A percentile compares a stretch with the other conserved stretches of the same genome.
These are phyloP conservation scores for Furcifer pardalis DNA, from an alignment of 2,797 vertebrate genomes.

Conservation along the genomic window DNA sequence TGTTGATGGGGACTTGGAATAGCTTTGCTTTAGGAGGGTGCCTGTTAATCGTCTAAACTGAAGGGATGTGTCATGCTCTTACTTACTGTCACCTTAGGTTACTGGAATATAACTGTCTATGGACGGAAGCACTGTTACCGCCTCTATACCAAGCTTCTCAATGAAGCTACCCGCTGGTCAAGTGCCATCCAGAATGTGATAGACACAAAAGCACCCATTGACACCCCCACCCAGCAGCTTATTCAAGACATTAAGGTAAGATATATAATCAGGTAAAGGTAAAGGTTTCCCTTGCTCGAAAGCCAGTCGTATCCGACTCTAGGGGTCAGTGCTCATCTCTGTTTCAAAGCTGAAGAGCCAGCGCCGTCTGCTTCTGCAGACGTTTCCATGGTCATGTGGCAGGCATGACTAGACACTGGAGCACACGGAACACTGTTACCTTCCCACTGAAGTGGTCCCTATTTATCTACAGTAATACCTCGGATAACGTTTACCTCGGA, in stretches of 20 bases:
- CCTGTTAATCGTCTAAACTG: background rate
- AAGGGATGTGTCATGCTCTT: background rate
- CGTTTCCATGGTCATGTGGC: too few species aligned
- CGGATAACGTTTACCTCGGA: too few species aligned
- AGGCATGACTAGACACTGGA: too few species aligned
- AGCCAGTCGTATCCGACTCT: too few species aligned
- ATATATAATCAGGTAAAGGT: background rate
- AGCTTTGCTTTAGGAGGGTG: background rate
- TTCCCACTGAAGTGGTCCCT: too few species aligned
- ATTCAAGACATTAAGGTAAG: slow-evolving; percentile 95
- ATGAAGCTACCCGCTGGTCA: slow-evolving; percentile 92
- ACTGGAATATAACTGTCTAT: slow-evolving; percentile 92
- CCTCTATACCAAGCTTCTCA: slow-evolving; percentile 92
- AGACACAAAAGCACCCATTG: slow-evolving; percentile 92
- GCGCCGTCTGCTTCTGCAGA: too few species aligned
- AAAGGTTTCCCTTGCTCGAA: too few species aligned
- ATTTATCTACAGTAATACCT: too few species aligned
- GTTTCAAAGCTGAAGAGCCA: too few species aligned
- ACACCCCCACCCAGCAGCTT: slow-evolving; percentile 96
- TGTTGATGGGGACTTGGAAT: background rate
- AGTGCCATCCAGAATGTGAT: slow-evolving; percentile 93
- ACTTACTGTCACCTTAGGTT: slow-evolving; percentile 76
- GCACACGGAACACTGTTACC: too few species aligned
- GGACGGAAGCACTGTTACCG: slow-evolving; percentile 94
- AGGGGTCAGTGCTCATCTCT: too few species aligned